These are phyloP conservation scores for Lepetodrilus schrolli DNA, from an alignment of 2,888 invertebrate species.

Conservation along the genomic window DNA sequence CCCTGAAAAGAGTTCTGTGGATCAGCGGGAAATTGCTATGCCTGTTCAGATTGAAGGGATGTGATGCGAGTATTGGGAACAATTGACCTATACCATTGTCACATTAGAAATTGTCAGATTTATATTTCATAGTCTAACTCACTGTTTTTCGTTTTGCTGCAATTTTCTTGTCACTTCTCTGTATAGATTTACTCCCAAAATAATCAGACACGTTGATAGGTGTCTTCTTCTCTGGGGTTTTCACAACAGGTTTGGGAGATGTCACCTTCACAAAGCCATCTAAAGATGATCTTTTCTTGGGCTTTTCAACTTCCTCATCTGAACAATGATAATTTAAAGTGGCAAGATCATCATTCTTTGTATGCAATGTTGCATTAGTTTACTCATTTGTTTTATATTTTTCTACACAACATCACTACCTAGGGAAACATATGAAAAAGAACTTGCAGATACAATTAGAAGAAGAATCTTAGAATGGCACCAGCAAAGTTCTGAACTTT, in stretches of 20 bases:
- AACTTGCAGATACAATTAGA: not conserved
- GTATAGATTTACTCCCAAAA: slow-evolving; percentile 63
- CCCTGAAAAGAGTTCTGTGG: too few species aligned
- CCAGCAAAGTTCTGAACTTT: too few species aligned
- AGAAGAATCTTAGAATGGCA: too few species aligned
- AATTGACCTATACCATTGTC: too few species aligned
- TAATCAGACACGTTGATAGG: slow-evolving; percentile 63
- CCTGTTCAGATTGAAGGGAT: too few species aligned
- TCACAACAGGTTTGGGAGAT: slow-evolving; percentile 42
- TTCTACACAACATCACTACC: not conserved
- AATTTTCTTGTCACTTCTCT: slow-evolving; percentile 55
- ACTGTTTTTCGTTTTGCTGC: slow-evolving; percentile 49
- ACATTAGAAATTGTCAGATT: not conserved
- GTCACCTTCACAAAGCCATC: slow-evolving; percentile 54
- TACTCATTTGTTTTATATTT: not conserved
- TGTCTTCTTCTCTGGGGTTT: slow-evolving; percentile 38
- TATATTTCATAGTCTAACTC: not conserved
- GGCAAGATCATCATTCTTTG: too few species aligned
- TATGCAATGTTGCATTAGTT: too few species aligned
- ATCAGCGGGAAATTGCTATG: too few species aligned
- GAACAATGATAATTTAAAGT: not conserved
- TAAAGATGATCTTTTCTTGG: slow-evolving; percentile 50
- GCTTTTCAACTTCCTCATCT: slow-evolving; percentile 52
- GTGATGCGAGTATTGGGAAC: too few species aligned
- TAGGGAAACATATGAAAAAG: not conserved